Base-by-base conservation (phyloP, 2,888 invertebrate genomes). In the Nephrotoma guestfalica region DNA sequence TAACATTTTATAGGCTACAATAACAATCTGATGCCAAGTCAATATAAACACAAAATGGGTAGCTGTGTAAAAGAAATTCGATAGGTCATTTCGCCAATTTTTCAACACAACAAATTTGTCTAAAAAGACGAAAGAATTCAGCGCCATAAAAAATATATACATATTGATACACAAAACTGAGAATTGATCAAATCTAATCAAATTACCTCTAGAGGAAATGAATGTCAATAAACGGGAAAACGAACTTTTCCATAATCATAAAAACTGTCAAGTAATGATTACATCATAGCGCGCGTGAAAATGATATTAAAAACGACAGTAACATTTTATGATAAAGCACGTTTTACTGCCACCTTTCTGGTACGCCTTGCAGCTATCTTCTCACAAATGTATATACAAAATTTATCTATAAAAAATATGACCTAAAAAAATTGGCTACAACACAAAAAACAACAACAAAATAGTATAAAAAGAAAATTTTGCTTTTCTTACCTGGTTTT, bases 401-500 rank as follows among this genome's bases (percentile, higher is more conserved):
- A 47, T 15, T 15, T 15, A 71, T 71, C 71, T 71, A 71, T 71
- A 71, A 71, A 71, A 71, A 71, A 71, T 71, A 71, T 71, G 71
- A 30, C 71, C 71, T 71, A 71, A 71, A 71, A 57, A 51, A 51
- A 71, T 71, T 71, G 71, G 71, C 71, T 57, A 71, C 71, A 71
- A 57, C 6, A 57, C 15, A 15, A 57, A 57, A 30, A 30, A 30
- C 30, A 30, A 30, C 30, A 30, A 30, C 30, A 30, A 30, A 30
- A 2, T 30, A 30, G 30, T 30, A 87, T 45, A 87, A 47, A 51
- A 86, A 86, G 85, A 86, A 86, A 86, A 41, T 83, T 86, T 41
- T 86, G 6, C 47, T 86, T 30, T 30, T 51, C 51, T 86, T 86
- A 96, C 97, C 96, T 93, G 96, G 94, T 92, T 96, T 97, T 86